Conservation (phyloP, 2,888 invertebrate genomes). For the Rhagium mordax region DNA sequence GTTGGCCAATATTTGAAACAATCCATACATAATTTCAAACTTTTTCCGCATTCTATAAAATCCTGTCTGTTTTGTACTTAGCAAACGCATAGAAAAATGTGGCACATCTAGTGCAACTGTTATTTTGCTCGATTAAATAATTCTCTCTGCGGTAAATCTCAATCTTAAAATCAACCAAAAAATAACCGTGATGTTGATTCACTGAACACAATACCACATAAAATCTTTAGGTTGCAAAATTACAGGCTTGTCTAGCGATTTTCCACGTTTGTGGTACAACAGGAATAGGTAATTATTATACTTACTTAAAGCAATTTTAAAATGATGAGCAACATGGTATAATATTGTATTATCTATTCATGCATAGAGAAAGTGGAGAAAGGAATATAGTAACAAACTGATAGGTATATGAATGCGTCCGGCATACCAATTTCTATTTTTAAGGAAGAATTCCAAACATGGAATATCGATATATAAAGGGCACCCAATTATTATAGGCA, state of each 20-base stretch:
- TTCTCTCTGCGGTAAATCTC: background rate
- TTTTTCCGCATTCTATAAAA: too few species aligned
- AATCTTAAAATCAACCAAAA: background rate
- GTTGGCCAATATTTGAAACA: too few species aligned
- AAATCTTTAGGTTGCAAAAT: background rate
- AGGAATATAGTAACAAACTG: background rate
- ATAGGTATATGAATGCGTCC: background rate
- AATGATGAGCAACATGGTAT: background rate
- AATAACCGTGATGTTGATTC: background rate
- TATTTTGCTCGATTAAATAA: background rate
- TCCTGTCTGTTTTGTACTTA: too few species aligned
- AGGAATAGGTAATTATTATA: background rate
- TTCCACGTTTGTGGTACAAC: background rate
- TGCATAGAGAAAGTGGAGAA: slow-evolving; percentile 13
- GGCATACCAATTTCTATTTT: background rate
- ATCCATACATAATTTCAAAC: too few species aligned
- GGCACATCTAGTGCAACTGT: background rate
- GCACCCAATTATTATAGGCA: too few species aligned
- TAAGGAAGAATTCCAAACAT: background rate
- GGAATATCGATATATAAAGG: background rate
- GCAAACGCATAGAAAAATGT: background rate
- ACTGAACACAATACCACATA: background rate
- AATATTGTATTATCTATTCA: background rate
- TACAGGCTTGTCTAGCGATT: background rate
- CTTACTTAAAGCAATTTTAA: background rate